phyloP scores from a whole-genome alignment of 1,140 invertebrate species.

The Bombus impatiens region DNA sequence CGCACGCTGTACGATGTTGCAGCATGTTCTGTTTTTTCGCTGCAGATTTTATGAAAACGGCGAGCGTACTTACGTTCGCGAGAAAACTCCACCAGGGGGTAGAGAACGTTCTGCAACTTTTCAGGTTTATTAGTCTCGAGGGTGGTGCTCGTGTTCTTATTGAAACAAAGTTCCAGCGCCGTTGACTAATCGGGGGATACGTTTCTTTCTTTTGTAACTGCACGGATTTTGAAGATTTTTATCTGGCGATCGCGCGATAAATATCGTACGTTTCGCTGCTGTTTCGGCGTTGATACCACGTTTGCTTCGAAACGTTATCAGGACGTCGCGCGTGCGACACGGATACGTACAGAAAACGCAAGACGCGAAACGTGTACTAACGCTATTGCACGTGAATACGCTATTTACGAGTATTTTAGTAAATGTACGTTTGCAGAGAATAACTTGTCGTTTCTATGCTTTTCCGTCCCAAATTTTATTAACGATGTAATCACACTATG shows the following conservation, averaged over 20 bases:
- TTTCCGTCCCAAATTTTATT: no score
- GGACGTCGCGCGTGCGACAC: no score
- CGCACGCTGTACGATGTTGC: neutral
- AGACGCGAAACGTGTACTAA: no score
- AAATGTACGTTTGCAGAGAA: no score
- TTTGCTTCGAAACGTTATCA: no score
- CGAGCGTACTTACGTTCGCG: neutral
- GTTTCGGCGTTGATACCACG: fast-evolving
- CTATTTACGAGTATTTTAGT: no score
- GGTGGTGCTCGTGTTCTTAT: constrained; percentile 47
- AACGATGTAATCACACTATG: no score
- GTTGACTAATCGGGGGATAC: constrained; percentile 50
- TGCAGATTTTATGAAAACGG: constrained; percentile 58
- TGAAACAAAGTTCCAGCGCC: constrained; percentile 44
- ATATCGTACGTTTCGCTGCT: neutral
- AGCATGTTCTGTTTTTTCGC: constrained; percentile 18
- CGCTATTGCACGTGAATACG: no score
- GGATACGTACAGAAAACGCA: no score
- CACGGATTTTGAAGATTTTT: neutral
- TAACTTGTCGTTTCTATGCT: no score
- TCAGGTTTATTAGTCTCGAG: constrained; percentile 58
- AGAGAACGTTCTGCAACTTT: constrained; percentile 57
- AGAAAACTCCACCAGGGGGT: constrained; percentile 38
- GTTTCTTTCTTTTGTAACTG: neutral
- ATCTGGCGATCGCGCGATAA: neutral